Evolutionary conservation across 2,113 vertebrate genomes (phyloP), one percentile per base, ranked within the genome.

Genomic region (Cygnus atratus): DNA sequence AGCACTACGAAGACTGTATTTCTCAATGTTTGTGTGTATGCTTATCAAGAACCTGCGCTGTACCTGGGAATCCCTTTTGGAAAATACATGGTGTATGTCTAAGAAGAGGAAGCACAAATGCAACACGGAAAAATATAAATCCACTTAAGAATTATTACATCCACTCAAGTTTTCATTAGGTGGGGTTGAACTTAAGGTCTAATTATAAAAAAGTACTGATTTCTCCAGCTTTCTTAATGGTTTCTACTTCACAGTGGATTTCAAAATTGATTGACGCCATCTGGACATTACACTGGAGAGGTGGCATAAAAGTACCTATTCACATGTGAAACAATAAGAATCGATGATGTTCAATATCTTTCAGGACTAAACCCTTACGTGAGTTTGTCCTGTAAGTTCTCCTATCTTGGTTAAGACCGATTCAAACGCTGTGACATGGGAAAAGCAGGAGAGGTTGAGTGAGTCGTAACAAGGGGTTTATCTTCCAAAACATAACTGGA

Each of bases 321-420:
- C 20, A 31, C 41, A 26, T 9, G 3, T 31, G 29, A 43, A 85
- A 37, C 4, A 16, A 8, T 4, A 39, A 58, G 59, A 26, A 21
- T 4, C 9, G 15, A 9, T 12, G 6, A 12, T 43, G 14, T 12
- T 78, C 24, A 8, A 0, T 44, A 12, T 22, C 55, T 68, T 67
- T 18, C 63, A 46, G 66, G 54, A 43, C 48, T 52, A 58, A 82
- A 46, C 33, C 41, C 16, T 46, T 41, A 4, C 26, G 35, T 11
- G 13, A 33, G 13, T 77, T 16, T 48, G 13, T 82, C 57, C 48
- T 57, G 57, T n/a, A 22, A 25, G 43, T 50, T 82, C 78, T 90
- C 26, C 1, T 7, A 13, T 46, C 31, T 10, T 17, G 33, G 21
- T 58, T 33, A n/a, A 33, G 72, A 4, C 1, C 1, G 3, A 28